A percentile compares a stretch with the other conserved stretches of the same genome.
Evolutionary conservation across 2,888 invertebrate genomes (phyloP).

Genomic region (Caenorhabditis uteleia): DNA sequence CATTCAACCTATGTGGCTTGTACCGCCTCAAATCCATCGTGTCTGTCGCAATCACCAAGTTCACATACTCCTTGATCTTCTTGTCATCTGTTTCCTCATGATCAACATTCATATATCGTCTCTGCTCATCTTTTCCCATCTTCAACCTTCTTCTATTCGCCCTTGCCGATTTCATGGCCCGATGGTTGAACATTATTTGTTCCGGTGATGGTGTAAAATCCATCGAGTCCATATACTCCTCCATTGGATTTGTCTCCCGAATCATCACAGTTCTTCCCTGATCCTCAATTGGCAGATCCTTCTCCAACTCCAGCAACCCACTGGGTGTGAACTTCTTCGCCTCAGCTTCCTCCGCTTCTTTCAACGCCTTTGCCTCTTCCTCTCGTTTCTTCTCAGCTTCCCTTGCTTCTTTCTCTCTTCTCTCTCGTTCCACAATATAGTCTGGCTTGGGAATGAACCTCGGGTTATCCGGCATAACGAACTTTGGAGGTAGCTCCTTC

Average conservation of each 20-base stretch:
- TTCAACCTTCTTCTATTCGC: neutral
- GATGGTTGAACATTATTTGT: too few relatives aligned
- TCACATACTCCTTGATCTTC: constrained; percentile 29
- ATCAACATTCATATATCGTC: neutral
- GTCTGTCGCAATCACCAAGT: constrained; percentile 20
- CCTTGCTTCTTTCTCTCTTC: constrained; percentile 4
- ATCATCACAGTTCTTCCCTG: constrained; percentile 16
- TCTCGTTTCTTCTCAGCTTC: neutral
- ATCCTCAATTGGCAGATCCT: too few relatives aligned
- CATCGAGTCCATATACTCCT: too few relatives aligned
- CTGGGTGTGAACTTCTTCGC: neutral
- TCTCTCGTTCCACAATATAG: constrained; percentile 23
- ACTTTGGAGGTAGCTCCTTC: constrained; percentile 19
- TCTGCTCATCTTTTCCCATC: neutral
- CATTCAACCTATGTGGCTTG: constrained; percentile 13
- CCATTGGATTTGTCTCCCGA: constrained; percentile 15
- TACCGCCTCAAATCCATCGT: constrained; percentile 15
- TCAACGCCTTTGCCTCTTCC: neutral
- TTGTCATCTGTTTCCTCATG: constrained; percentile 9
- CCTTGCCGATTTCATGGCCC: too few relatives aligned
- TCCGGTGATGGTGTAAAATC: too few relatives aligned
- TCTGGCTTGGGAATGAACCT: constrained; percentile 21
- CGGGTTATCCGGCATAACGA: constrained; percentile 12
- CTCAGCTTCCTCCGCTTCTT: neutral
- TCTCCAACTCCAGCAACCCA: neutral